Base-by-base conservation (phyloP, 2,113 vertebrate genomes). In the Megalops atlanticus region DNA sequence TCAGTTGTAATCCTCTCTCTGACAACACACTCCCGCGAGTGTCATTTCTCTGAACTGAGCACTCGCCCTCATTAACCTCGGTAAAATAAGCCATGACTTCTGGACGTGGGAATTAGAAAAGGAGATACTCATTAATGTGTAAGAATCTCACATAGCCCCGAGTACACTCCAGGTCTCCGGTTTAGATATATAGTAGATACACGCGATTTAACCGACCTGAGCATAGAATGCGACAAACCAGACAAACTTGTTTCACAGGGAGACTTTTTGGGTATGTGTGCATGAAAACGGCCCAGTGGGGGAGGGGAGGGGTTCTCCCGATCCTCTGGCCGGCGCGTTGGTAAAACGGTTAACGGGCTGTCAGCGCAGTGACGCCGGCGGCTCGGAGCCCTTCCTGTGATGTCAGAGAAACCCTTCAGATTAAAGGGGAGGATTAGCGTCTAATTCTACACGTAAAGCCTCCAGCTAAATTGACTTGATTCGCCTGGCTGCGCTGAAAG, bases 401-500 rank as follows among this genome's bases (percentile, higher is more conserved):
- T 92, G 92, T 92, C 92, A 93, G 89, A 91, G 90, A 90, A 91
- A 92, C 79, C 83, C 88, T 87, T 86, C 89, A 92, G 93, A 93
- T 91, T 92, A 94, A 90, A 90, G 10, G n/a, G 86, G 84, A 76
- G 89, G 87, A 91, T 94, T 93, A 91, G 87, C 88, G 82, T 86
- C 84, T 89, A 87, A 89, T 89, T 86, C 89, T 86, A 88, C 81
- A 84, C 84, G 90, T 90, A 88, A 91, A 90, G 89, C 90, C 88
- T 90, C 88, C 85, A 83, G 90, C 89, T 85, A 86, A 92, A 93
- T 90, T 90, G 90, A 91, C 92, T 91, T 87, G 86, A 89, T 86
- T 93, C 94, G 93, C 92, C 91, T 91, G 83, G 77, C 84, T 80
- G 80, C 74, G 80, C 83, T 80, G 81, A 84, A 80, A 86, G 84